Evolutionary conservation across 2,797 vertebrate species (phyloP).

Genomic region (Xiphorhynchus erythropygius): DNA sequence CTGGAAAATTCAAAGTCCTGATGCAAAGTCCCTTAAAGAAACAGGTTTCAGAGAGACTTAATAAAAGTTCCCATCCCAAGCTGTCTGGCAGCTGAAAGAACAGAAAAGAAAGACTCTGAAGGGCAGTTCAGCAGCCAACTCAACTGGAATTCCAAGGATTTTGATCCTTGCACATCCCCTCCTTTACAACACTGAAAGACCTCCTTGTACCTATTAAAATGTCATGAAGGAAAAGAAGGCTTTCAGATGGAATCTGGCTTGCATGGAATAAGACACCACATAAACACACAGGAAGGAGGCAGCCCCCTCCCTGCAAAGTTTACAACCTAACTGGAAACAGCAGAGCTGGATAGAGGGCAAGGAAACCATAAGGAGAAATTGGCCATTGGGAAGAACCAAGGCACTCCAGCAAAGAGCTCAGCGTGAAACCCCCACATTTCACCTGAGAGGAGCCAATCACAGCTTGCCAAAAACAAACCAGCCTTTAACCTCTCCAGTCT

Average conservation of each 20-base stretch:
- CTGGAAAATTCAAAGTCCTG: not conserved
- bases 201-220: not conserved
- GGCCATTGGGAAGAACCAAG: not conserved
- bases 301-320: not conserved
- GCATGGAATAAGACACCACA: not conserved
- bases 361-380: fast-evolving
- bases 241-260: not conserved
- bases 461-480: slow-evolving; percentile 39
- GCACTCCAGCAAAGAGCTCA: not conserved
- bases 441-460: slow-evolving; percentile 24
- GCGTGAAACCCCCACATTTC: not conserved
- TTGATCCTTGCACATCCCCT: not conserved
- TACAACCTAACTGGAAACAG: not conserved
- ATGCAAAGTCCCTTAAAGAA: not conserved
- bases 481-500: slow-evolving; percentile 63
- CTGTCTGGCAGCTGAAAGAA: not conserved
- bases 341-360: not conserved
- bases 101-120: not conserved
- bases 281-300: not conserved
- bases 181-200: not conserved
- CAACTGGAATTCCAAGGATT: not conserved
- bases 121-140: not conserved
- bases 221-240: not conserved
- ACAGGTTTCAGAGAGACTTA: not conserved
- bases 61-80: not conserved